phyloP scores from a whole-genome alignment of 92 coral and sea anemone species.

The Phenganax stokvisi region DNA sequence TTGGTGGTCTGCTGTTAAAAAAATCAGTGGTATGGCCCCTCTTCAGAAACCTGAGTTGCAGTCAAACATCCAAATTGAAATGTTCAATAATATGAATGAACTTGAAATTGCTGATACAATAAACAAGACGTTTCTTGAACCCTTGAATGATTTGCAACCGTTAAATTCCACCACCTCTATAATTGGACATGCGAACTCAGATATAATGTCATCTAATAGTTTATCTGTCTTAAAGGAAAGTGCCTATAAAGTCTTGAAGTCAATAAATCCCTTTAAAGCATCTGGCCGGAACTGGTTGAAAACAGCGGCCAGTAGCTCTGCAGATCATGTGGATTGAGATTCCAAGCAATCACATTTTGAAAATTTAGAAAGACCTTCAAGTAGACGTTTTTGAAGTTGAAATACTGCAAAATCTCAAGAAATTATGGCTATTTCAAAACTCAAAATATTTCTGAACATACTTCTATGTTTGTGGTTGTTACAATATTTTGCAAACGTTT shows the following conservation, averaged over 20 bases:
- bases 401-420: background rate
- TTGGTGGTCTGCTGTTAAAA: slow-evolving; percentile 27
- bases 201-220: background rate
- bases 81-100: background rate
- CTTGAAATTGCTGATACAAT: background rate
- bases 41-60: background rate
- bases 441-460: background rate
- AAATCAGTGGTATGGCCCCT: background rate
- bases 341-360: too few relatives aligned
- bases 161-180: background rate
- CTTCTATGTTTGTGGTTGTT: slow-evolving; percentile 10
- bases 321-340: too few relatives aligned
- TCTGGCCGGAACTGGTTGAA: background rate
- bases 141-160: background rate
- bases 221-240: slow-evolving; percentile 10
- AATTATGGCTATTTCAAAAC: background rate
- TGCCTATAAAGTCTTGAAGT: slow-evolving; percentile 3
- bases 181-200: background rate
- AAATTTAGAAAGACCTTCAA: background rate
- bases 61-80: background rate
- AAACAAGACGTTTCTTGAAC: background rate
- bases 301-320: too few relatives aligned
- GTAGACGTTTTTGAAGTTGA: background rate
- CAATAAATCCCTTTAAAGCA: background rate
- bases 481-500: slow-evolving; percentile 6